Base-by-base conservation (phyloP, 2,888 invertebrate species). In the Slavum lentiscoides region DNA sequence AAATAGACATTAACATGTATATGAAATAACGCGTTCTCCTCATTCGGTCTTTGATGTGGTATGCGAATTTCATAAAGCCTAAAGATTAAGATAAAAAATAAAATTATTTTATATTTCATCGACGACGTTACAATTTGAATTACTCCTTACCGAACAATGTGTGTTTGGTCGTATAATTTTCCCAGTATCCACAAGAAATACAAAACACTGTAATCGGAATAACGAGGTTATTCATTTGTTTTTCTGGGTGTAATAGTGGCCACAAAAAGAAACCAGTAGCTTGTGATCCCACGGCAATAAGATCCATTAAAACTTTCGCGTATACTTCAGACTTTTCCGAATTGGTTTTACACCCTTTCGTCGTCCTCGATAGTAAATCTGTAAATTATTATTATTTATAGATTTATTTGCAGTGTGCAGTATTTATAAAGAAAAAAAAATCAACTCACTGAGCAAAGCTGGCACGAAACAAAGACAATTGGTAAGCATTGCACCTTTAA, bases 161-260 rank as follows among this genome's bases (percentile, higher is more conserved):
- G 84, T 94, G 91, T 82, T 91, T 90, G 82, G 94, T 93, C 1
- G 97, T 94, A 86, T 95, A 98, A 87, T 98, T 98, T 87, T 98
- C 98, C 98, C 98, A 98, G 96, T 97, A 98, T 39, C 95, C 95
- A 61, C 95, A 90, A 0, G 98, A 98, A 83, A 96, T 93, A 84
- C 96, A 90, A 77, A 96, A 87, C 59, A 96, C 90, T 0, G 96
- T 90, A 0, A 95, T 88, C 0, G 97, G 96, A 84, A 98, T 94
- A 67, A 95, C 89, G 94, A 94, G 95, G 61, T 95, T 87, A 74
- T 91, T 90, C 0, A 92, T 91, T 17, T 84, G 83, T 83, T 91
- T 91, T 83, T 86, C 84, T 19, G 91, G 91, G 86, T 94, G 92
- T 82, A 93, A 88, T 77, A 94, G 87, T n/a, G 96, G 96, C 95